Evolutionary conservation across 2,113 vertebrate species (phyloP).

Genomic region (Picathartes gymnocephalus): DNA sequence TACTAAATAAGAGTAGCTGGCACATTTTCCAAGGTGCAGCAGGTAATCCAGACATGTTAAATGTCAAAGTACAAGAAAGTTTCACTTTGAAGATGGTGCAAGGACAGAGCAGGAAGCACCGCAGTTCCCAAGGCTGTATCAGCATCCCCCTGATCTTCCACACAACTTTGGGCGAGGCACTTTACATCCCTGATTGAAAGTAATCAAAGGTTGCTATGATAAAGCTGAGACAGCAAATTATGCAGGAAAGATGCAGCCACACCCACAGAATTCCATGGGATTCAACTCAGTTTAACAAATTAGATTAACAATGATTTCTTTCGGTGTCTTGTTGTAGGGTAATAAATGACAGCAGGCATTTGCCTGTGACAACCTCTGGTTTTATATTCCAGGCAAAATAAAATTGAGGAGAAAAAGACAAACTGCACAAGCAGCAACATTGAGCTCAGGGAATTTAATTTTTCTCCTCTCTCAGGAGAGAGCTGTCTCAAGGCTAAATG

Average conservation of each 20-base stretch:
- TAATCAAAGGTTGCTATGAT: neutral
- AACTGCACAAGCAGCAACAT: neutral
- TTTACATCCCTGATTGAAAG: neutral
- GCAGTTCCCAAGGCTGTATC: neutral
- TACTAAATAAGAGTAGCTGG: neutral
- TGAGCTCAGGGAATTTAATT: neutral
- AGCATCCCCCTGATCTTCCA: neutral
- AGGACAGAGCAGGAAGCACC: neutral
- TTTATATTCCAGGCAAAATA: neutral
- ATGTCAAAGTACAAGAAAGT: neutral
- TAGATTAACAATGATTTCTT: neutral
- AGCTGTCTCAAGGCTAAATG: conserved; percentile 11
- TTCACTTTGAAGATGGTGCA: neutral
- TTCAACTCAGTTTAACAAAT: neutral
- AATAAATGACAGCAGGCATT: neutral
- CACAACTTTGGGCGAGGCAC: neutral
- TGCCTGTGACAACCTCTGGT: neutral
- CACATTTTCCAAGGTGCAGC: neutral
- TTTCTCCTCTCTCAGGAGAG: neutral
- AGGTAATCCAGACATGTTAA: neutral
- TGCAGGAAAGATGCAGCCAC: neutral
- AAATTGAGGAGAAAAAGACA: neutral
- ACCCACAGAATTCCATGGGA: neutral
- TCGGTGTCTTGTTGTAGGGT: neutral
- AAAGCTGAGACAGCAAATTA: neutral